Percentiles rank a stretch among this genome's conserved stretches.
These are phyloP conservation scores for Agonopterix arenella DNA, from an alignment of 2,888 invertebrate genomes.

Conservation along the genomic window DNA sequence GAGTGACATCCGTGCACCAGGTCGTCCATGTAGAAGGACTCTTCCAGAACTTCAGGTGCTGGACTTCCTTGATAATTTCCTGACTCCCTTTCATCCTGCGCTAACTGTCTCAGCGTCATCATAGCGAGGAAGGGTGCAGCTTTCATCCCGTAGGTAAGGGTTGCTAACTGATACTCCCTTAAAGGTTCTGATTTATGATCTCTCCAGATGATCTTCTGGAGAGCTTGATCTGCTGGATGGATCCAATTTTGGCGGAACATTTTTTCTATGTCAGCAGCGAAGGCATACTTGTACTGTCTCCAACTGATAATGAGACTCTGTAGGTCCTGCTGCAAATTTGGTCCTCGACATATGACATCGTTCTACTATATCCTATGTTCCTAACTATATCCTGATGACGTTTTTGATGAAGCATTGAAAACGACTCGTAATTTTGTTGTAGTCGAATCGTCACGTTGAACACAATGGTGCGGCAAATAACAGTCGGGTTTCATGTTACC, in stretches of 20 bases:
- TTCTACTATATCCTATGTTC: slow-evolving; percentile 8
- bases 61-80: too few relatives aligned
- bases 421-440: too few relatives aligned
- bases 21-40: too few relatives aligned
- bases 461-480: too few relatives aligned
- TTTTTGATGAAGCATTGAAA: too few relatives aligned
- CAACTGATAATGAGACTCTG: slow-evolving; percentile 1
- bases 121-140: slow-evolving; percentile 9
- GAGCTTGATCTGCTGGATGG: slow-evolving; percentile 3
- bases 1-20: too few relatives aligned
- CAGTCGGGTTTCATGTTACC: too few relatives aligned
- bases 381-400: slow-evolving; percentile 3
- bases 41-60: too few relatives aligned
- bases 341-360: slow-evolving; percentile 14
- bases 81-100: too few relatives aligned
- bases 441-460: too few relatives aligned
- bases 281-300: too few relatives aligned
- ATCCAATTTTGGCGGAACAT: slow-evolving; percentile 7
- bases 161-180: slow-evolving; percentile 5
- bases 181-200: not conserved
- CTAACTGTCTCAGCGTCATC: slow-evolving; percentile 11
- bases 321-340: too few relatives aligned
- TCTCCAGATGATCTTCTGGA: slow-evolving; percentile 11
- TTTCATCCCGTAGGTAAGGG: slow-evolving; percentile 9
- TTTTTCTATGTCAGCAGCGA: slow-evolving; percentile 7